Evolutionary conservation across 2,888 invertebrate species (phyloP), one percentile per base, ranked within the genome.

Genomic region (Nineta flava): DNA sequence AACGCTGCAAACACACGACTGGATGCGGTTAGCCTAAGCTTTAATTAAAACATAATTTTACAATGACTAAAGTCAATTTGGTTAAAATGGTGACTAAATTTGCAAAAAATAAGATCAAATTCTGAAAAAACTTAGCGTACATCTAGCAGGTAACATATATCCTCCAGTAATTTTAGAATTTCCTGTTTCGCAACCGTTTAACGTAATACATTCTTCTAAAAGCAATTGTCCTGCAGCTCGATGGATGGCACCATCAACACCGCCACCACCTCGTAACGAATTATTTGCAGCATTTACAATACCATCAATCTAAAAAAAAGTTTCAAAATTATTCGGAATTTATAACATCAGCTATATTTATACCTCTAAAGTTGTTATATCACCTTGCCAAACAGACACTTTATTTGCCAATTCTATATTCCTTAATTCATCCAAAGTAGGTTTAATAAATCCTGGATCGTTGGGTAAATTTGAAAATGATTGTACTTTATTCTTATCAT

Each of bases 231-330:
- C 16, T 34, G 92, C 92, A 1, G 81, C 85, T 53, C 74, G 65
- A 61, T 93, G 92, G 58, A 93, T 93, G 6, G 88, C 90, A 35
- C 92, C 92, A 67, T 92, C 92, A 16, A 93, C 92, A 63, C 92
- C 91, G 26, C 90, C 90, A 19, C 93, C 92, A 7, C 87, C 87
- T 45, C 74, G 63, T 41, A 92, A 67, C 16, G 66, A 64, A 1
- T 74, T 74, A 66, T 93, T 93, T 0, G 93, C 93, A 34, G 93
- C 92, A 72, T 93, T 93, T 0, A 91, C 90, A 57, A 93, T 88
- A 0, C 82, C 86, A 70, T 91, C 90, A 51, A 92, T 74, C 78
- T 78, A 54, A 54, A 26, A 58, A 53, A 57, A 62, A 32, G 50
- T 40, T 47, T 46, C 49, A 41, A 45, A 15, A 35, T n/a, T 45